Evolutionary conservation across 1,140 invertebrate species (phyloP), one percentile per base, ranked within the genome.

Genomic region (Bacillus rossius): DNA sequence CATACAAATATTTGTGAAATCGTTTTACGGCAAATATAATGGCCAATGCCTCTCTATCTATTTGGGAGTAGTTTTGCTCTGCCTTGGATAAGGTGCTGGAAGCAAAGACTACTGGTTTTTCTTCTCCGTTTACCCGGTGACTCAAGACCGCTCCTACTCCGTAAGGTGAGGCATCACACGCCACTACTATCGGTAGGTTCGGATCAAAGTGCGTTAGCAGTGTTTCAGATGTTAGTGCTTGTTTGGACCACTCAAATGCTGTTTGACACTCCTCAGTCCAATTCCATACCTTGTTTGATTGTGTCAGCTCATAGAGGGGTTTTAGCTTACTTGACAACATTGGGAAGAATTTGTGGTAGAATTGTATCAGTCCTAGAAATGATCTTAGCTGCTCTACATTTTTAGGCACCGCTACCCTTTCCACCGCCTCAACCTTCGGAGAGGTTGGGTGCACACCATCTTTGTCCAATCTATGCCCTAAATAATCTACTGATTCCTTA

Each of bases 1-100:
- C 76, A 57, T 65, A 72, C 0, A 80, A 26, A 60, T 71, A 80
- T 17, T 72, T 57, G 37, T 75, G 68, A 61, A 77, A 79, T 55
- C 72, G 73, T 56, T 71, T 69, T 8, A 80, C 65, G 7, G 67
- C 71, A 61, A 64, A 75, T 1, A 75, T 49, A 5, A 81, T n/a
- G 77, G n/a, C n/a, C n/a, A n/a, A n/a, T n/a, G n/a, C n/a, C n/a
- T n/a, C n/a, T n/a, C n/a, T n/a, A n/a, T n/a, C n/a, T n/a, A n/a
- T 70, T 54, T 75, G 75, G 3, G 70, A 50, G 47, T 80, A 79
- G 54, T 73, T 75, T 59, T 62, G 58, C 60, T 79, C 74, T 19
- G 76, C 63, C 13, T 47, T 14, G 38, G 54, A 63, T 34, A 78
- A 64, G 63, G 75, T 2, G 65, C 65, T 40, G 77, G 69, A 8